Evolutionary conservation across 2,797 vertebrate genomes (phyloP).

Genomic region (Erpetoichthys calabaricus): DNA sequence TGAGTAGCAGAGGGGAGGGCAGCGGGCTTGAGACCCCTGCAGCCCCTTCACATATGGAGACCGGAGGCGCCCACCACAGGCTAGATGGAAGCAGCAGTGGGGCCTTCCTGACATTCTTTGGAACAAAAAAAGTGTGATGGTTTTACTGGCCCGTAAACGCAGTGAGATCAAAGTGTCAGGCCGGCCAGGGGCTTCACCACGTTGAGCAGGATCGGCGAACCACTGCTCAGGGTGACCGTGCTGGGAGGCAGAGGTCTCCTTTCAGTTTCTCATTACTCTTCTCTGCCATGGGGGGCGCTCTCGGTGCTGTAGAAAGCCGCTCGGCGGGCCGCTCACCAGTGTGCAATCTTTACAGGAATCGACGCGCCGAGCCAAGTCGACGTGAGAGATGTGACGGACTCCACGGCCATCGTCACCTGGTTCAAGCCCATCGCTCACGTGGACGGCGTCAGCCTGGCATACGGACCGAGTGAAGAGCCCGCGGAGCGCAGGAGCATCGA

Average conservation of each 20-base stretch:
- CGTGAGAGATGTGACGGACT: constrained; percentile 79
- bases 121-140: not conserved
- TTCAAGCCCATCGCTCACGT: constrained; percentile 76
- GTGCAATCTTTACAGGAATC: constrained; percentile 48
- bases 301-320: too few species aligned
- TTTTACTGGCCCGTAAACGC: constrained; percentile 5
- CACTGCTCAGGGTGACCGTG: too few species aligned
- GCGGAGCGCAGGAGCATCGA: constrained; percentile 60
- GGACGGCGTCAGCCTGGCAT: constrained; percentile 67
- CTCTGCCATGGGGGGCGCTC: too few species aligned
- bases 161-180: constrained; percentile 1
- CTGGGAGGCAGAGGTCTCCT: too few species aligned
- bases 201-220: too few species aligned
- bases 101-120: not conserved
- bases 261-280: too few species aligned
- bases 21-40: not conserved
- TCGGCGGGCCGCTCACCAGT: not conserved
- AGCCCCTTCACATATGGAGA: not conserved
- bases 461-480: constrained; percentile 54
- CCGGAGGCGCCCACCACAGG: not conserved
- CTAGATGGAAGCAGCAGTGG: not conserved
- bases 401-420: constrained; percentile 82
- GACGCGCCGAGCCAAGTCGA: constrained; percentile 80
- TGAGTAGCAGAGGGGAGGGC: not conserved
- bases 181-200: not conserved